Conservation (phyloP, 2,113 vertebrate species). For the Nycticryphes semicollaris region DNA sequence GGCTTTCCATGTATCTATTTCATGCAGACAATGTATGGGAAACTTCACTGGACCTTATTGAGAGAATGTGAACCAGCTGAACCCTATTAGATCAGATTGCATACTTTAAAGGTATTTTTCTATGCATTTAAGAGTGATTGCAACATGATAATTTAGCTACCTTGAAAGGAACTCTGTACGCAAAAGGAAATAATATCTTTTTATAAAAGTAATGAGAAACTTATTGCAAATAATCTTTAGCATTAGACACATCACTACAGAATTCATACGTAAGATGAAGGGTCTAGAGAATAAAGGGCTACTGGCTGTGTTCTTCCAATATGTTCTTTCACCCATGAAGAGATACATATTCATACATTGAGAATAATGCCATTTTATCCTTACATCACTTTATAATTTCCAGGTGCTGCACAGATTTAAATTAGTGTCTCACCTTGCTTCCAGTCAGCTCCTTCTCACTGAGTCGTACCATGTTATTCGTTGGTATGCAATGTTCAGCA, state of each 20-base stretch:
- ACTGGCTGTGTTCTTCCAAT: neutral
- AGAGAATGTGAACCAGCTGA: neutral
- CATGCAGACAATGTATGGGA: neutral
- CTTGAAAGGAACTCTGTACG: neutral
- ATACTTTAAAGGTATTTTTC: conserved; percentile 44
- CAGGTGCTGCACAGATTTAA: neutral
- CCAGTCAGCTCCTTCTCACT: neutral
- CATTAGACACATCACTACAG: neutral
- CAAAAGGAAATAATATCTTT: neutral
- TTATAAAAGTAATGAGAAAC: neutral
- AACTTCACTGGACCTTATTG: neutral
- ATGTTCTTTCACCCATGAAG: neutral
- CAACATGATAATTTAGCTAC: neutral
- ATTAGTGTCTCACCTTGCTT: neutral
- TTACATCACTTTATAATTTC: conserved; percentile 8
- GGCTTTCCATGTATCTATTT: neutral
- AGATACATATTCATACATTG: neutral
- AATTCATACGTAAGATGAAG: neutral
- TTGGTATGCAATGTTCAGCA: neutral
- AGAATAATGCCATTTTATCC: neutral
- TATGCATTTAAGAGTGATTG: neutral
- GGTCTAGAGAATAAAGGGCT: neutral
- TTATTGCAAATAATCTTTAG: neutral
- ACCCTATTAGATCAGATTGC: conserved; percentile 29
- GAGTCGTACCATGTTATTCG: conserved; percentile 23